Conservation (phyloP, 2,113 vertebrate genomes). For the Numenius arquata region DNA sequence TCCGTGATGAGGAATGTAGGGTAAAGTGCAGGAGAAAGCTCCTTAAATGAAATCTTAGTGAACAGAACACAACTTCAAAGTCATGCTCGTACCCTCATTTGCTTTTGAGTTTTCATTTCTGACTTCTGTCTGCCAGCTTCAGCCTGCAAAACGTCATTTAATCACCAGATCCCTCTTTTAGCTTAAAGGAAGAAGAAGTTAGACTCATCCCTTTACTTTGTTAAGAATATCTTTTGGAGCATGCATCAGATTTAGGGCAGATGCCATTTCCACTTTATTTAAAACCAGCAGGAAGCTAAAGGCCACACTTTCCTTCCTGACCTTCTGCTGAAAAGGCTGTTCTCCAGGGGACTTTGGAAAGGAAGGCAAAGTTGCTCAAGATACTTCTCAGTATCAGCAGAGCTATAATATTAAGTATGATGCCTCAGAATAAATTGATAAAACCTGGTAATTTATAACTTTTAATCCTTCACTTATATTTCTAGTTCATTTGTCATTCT, state of each 20-base stretch:
- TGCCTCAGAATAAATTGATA: background rate
- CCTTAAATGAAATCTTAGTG: background rate
- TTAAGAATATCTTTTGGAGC: background rate
- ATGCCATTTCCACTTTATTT: slow-evolving; percentile 3
- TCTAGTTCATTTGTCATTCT: background rate
- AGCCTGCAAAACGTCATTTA: background rate
- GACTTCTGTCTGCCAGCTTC: background rate
- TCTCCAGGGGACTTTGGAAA: background rate
- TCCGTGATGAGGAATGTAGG: background rate
- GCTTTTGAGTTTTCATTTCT: background rate
- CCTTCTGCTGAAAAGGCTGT: background rate
- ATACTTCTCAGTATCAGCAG: background rate
- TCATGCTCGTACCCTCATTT: background rate
- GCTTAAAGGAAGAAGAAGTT: background rate
- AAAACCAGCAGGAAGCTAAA: background rate
- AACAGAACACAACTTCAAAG: background rate
- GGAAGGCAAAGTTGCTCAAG: background rate
- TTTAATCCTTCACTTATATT: background rate
- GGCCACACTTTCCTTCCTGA: background rate
- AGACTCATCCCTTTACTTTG: background rate
- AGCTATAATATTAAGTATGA: background rate
- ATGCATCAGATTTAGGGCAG: background rate
- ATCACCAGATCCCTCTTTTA: background rate
- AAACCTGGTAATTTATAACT: background rate
- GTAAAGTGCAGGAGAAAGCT: background rate